Conservation (phyloP, 2,888 invertebrate genomes). For the Hipparchia semele region DNA sequence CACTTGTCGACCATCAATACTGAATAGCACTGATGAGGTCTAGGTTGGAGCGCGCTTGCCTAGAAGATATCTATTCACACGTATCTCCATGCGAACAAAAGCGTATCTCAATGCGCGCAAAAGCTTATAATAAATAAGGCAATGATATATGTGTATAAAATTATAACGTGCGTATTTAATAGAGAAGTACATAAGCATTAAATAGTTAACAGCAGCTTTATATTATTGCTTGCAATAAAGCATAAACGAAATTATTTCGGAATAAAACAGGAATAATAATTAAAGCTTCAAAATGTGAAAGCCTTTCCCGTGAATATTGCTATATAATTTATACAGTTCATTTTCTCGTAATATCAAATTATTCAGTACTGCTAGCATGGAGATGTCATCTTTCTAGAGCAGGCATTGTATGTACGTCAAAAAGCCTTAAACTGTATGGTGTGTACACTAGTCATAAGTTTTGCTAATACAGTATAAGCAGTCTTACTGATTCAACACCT, state of each 20-base stretch:
- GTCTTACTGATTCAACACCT: too few species aligned
- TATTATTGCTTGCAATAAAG: neutral
- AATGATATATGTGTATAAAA: too few species aligned
- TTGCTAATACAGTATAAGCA: too few species aligned
- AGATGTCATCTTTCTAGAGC: neutral
- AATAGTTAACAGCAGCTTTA: neutral
- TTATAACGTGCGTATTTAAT: neutral
- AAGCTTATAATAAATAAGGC: neutral
- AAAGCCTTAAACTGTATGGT: neutral
- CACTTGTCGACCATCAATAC: too few species aligned
- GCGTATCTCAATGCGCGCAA: too few species aligned
- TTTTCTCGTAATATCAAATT: constrained; percentile 28
- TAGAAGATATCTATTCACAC: too few species aligned
- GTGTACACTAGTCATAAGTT: too few species aligned
- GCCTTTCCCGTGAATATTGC: constrained; percentile 28
- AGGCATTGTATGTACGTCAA: neutral
- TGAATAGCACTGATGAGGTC: too few species aligned
- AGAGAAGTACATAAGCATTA: neutral
- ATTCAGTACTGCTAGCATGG: neutral
- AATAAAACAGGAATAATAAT: constrained; percentile 19
- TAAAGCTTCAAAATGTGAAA: constrained; percentile 1
- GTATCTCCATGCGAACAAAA: too few species aligned
- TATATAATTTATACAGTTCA: constrained; percentile 33
- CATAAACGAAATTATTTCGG: constrained; percentile 16
- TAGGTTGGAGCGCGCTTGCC: too few species aligned